These are phyloP conservation scores for Caradrina clavipalpis DNA, from an alignment of 2,888 invertebrate genomes.

Conservation along the genomic window DNA sequence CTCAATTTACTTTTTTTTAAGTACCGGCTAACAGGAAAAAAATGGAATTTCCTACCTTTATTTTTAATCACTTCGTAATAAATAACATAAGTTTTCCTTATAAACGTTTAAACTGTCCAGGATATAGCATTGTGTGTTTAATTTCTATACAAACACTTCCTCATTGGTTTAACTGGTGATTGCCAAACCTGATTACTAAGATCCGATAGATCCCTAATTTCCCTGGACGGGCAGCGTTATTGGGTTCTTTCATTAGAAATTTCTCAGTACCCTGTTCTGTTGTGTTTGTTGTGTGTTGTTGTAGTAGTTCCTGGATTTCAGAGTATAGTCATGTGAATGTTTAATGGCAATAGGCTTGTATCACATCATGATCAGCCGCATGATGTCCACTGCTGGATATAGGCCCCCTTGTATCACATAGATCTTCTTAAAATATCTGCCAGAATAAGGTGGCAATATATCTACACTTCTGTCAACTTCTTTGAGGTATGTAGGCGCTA, in stretches of 20 bases:
- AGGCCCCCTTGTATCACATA: too few species aligned
- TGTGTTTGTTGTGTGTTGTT: too few species aligned
- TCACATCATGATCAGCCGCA: too few species aligned
- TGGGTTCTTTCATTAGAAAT: background rate
- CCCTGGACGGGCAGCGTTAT: background rate
- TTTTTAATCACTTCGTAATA: slow-evolving; percentile 10
- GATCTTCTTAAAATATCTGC: too few species aligned
- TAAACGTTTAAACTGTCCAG: background rate
- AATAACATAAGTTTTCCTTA: slow-evolving; percentile 15
- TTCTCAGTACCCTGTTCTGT: background rate
- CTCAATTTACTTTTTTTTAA: background rate
- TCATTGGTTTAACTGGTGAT: too few species aligned
- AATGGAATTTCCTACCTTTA: background rate
- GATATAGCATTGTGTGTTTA: background rate
- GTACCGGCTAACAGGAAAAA: background rate
- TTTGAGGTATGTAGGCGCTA: background rate
- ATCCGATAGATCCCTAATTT: background rate
- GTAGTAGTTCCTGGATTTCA: background rate
- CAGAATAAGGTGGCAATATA: too few species aligned
- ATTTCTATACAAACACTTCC: too few species aligned
- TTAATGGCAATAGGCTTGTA: too few species aligned
- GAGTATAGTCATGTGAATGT: background rate
- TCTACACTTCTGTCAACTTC: background rate
- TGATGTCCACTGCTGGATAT: too few species aligned
- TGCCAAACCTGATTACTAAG: background rate